These are phyloP conservation scores for Galeruca laticollis DNA, from an alignment of 2,888 invertebrate species.

Conservation along the genomic window DNA sequence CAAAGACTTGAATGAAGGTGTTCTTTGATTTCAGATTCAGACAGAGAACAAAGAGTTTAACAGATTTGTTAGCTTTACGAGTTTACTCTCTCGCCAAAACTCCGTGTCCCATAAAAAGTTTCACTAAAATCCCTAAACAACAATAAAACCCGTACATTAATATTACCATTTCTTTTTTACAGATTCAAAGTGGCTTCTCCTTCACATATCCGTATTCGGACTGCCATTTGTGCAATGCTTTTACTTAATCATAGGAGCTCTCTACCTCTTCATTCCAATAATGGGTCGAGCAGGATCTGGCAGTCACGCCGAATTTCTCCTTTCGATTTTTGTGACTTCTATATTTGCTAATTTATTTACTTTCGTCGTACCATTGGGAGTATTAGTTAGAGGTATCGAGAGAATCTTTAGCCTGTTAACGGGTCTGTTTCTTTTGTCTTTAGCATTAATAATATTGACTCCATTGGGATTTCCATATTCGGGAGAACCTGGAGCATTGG, in stretches of 20 bases:
- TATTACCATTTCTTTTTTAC: constrained; percentile 50
- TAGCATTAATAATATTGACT: constrained; percentile 73
- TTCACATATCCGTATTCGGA: constrained; percentile 70
- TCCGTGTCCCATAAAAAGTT: too few relatives aligned
- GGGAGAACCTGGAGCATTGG: constrained; percentile 71
- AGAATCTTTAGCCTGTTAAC: constrained; percentile 69
- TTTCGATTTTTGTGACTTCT: constrained; percentile 69
- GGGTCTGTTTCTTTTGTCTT: constrained; percentile 69
- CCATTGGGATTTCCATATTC: constrained; percentile 82
- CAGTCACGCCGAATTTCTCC: constrained; percentile 78
- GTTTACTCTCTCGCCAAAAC: too few relatives aligned
- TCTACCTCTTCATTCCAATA: constrained; percentile 83
- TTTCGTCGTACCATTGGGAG: constrained; percentile 66
- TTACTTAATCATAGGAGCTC: constrained; percentile 78
- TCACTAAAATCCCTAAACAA: too few relatives aligned
- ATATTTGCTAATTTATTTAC: constrained; percentile 64
- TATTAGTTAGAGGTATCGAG: constrained; percentile 67
- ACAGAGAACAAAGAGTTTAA: too few relatives aligned
- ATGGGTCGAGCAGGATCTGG: constrained; percentile 82
- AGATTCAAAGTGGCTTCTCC: constrained; percentile 71
- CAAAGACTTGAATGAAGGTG: too few relatives aligned
- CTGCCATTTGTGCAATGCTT: constrained; percentile 77
- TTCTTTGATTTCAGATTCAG: too few relatives aligned
- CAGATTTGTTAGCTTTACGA: too few relatives aligned
- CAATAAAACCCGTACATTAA: too few relatives aligned